Evolutionary conservation across 2,113 vertebrate species (phyloP), one percentile per base, ranked within the genome.

Genomic region (Tamias sibiricus): DNA sequence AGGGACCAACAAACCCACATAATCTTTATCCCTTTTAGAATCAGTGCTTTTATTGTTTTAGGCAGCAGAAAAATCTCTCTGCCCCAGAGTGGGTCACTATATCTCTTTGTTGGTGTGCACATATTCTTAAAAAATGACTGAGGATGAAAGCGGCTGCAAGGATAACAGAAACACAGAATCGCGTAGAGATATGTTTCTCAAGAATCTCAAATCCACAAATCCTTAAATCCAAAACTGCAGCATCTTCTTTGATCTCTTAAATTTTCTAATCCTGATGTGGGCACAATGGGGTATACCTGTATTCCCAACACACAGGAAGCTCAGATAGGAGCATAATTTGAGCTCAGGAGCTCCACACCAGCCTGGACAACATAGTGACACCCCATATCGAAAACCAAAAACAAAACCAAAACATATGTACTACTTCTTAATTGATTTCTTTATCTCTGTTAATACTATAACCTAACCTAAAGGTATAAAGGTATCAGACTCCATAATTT

Each of bases 41-140:
- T 64, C 4, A 52, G 30, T 68, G 6, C 32, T 47, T 28, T 44
- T 57, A 32, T 88, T 72, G 66, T 35, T 44, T 44, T 75, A 69
- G 12, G 28, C 0, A 54, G 4, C 22, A 72, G 66, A 80, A 8
- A 71, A 37, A 66, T 54, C 19, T 37, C 26, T 90, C 35, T 92
- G 35, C 0, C 37, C 74, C 54, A 54, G 16, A 62, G 9, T 8
- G 14, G 47, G 44, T 72, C 4, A 44, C 19, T 24, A 1, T 19
- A 20, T 72, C n/a, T 49, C 1, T 91, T 17, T 52, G 7, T 42
- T 22, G 3, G 2, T 42, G 0, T 4, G 7, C 5, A 4, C 54
- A 4, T 57, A 6, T 16, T 22, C 12, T 81, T 76, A 40, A 64
- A 42, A 91, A 28, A 64, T 40, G 7, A 28, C 17, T 4, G 13